Percentiles rank a stretch among this genome's conserved stretches.
These are phyloP conservation scores for Drosophila watanabei DNA, from an alignment of 1,140 invertebrate genomes.

Conservation along the genomic window DNA sequence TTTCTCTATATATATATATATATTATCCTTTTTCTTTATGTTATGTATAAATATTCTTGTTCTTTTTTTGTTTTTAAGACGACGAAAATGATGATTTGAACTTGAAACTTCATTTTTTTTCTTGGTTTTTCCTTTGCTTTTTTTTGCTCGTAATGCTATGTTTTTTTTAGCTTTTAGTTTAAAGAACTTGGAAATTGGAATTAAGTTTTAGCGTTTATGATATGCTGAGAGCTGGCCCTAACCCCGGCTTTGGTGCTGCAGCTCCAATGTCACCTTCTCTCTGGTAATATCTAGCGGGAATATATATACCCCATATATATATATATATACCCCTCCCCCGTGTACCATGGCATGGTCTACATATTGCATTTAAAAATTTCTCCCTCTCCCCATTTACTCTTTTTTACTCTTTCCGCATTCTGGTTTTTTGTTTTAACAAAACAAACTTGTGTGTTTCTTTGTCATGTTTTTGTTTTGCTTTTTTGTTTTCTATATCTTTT, in stretches of 20 bases:
- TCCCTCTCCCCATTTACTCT: not conserved
- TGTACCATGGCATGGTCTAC: constrained; percentile 51
- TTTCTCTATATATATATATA: constrained; percentile 44
- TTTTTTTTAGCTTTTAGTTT: constrained; percentile 14
- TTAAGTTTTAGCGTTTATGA: constrained; percentile 46
- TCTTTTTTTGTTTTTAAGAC: constrained; percentile 46
- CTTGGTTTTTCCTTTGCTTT: constrained; percentile 10
- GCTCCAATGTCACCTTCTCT: constrained; percentile 1
- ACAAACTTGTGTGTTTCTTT: constrained; percentile 28
- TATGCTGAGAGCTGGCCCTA: constrained; percentile 40
- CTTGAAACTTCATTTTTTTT: constrained; percentile 54
- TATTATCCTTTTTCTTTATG: constrained; percentile 25
- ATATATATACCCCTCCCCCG: constrained; percentile 2
- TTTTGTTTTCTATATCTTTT: constrained; percentile 22
- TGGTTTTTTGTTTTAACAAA: constrained; percentile 13
- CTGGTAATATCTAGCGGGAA: not conserved
- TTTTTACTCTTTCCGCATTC: not conserved
- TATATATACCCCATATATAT: constrained; percentile 4
- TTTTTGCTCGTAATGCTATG: constrained; percentile 17
- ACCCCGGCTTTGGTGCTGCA: constrained; percentile 16
- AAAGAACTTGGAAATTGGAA: constrained; percentile 51
- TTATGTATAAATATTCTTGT: constrained; percentile 54
- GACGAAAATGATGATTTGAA: constrained; percentile 80
- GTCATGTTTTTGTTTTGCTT: constrained; percentile 23
- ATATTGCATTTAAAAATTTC: constrained; percentile 70